These are phyloP conservation scores for Channa argus DNA, from an alignment of 2,113 vertebrate genomes.

Conservation along the genomic window DNA sequence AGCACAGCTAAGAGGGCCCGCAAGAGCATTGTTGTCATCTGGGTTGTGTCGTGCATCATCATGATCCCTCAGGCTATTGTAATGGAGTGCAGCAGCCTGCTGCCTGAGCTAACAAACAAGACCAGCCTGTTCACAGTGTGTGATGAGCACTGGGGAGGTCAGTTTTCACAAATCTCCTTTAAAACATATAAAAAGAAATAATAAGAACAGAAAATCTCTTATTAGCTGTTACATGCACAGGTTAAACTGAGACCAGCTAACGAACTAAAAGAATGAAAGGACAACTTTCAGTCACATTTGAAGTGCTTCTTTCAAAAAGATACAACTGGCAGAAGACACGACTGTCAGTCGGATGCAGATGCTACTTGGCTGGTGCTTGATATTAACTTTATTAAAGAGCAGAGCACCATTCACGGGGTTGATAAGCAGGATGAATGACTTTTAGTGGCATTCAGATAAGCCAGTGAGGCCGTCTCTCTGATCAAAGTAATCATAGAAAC, in stretches of 20 bases:
- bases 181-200: background rate
- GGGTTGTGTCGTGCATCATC: conserved; percentile 93
- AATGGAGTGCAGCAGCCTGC: conserved; percentile 93
- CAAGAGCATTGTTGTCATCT: conserved; percentile 94
- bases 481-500: too few relatives aligned
- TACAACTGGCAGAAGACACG: too few relatives aligned
- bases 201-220: too few relatives aligned
- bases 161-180: conserved; percentile 9
- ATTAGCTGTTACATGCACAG: background rate
- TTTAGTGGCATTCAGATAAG: background rate
- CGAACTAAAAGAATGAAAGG: too few relatives aligned
- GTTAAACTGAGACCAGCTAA: background rate
- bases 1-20: conserved; percentile 94
- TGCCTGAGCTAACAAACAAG: conserved; percentile 95
- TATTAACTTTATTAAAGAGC: background rate
- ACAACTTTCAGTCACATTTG: background rate
- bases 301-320: background rate
- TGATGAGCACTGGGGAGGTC: conserved; percentile 95
- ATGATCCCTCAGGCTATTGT: conserved; percentile 98
- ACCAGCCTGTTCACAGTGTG: conserved; percentile 96
- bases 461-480: background rate
- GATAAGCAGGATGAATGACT: background rate
- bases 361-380: background rate
- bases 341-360: too few relatives aligned
- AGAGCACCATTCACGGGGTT: background rate